Evolutionary conservation across 53 echinoderm and acorn worm genomes (phyloP).

Genomic region (Paracentrotus lividus): DNA sequence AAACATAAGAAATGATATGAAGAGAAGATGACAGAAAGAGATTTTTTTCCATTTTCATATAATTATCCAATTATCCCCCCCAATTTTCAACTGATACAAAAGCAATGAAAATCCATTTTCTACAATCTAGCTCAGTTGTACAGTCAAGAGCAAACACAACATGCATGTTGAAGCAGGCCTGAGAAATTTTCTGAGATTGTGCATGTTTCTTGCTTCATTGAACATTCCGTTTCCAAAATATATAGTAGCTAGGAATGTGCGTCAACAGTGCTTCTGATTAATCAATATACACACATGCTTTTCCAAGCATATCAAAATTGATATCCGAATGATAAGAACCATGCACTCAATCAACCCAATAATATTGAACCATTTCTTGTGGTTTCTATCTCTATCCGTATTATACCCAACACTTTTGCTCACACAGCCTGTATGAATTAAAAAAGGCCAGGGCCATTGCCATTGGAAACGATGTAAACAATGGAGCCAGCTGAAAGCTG

Average conservation of each 20-base stretch:
- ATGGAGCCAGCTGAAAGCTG: slow-evolving; percentile 17
- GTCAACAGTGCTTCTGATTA: slow-evolving; percentile 5
- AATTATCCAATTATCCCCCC: too few relatives aligned
- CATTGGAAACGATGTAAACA: slow-evolving; percentile 36
- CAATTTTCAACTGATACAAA: too few relatives aligned
- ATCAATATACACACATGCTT: slow-evolving; percentile 14
- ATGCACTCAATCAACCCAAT: background rate
- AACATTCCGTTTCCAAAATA: background rate
- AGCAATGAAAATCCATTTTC: too few relatives aligned
- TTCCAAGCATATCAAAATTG: background rate
- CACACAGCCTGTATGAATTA: slow-evolving; percentile 7
- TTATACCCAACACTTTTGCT: background rate
- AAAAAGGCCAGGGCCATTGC: slow-evolving; percentile 28
- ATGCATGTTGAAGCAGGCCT: background rate
- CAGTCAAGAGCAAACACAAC: too few relatives aligned
- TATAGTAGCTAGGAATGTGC: too few relatives aligned
- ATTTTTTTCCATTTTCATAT: too few relatives aligned
- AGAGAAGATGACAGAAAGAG: too few relatives aligned
- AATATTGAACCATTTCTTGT: background rate
- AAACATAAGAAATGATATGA: too few relatives aligned
- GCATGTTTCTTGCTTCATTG: slow-evolving; percentile 5
- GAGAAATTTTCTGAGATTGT: background rate
- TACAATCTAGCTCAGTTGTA: too few relatives aligned
- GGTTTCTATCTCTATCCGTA: background rate
- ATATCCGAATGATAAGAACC: background rate